Conservation (phyloP, 2,113 vertebrate species). For the Apteryx owenii region DNA sequence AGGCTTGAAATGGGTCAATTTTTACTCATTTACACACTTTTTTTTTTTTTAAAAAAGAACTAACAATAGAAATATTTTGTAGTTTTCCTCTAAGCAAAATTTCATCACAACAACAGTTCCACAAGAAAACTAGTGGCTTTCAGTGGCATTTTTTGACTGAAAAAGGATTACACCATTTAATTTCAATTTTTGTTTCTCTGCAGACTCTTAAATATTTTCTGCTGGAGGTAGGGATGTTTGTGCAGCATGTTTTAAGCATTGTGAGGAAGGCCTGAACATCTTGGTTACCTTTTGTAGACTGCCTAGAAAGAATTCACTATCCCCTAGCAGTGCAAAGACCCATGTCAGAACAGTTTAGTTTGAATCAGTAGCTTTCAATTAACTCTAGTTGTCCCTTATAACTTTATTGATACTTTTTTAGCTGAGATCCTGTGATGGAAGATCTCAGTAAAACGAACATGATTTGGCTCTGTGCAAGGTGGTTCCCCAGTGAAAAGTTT, state of each 20-base stretch:
- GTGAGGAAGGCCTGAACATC: not conserved
- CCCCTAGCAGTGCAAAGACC: not conserved
- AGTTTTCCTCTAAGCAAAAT: not conserved
- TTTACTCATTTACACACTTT: not conserved
- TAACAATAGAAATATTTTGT: not conserved
- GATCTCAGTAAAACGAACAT: not conserved
- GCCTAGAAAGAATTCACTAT: slow-evolving; percentile 4
- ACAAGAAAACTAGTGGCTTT: not conserved
- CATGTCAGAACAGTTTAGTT: not conserved
- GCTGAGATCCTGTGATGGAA: not conserved
- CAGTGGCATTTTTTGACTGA: not conserved
- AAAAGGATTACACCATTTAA: not conserved
- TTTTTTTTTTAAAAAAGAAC: not conserved
- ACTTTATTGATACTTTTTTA: not conserved
- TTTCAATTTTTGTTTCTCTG: not conserved
- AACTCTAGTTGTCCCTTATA: not conserved
- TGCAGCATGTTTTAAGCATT: not conserved
- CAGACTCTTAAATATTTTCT: not conserved
- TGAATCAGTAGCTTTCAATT: not conserved
- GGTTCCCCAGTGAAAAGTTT: not conserved
- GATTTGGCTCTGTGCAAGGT: not conserved
- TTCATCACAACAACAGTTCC: not conserved
- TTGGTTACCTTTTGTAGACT: not conserved
- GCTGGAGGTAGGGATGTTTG: not conserved
- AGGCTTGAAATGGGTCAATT: not conserved